Evolutionary conservation across 2,113 vertebrate genomes (phyloP), one percentile per base, ranked within the genome.

Genomic region (Urocynchramus pylzowi): DNA sequence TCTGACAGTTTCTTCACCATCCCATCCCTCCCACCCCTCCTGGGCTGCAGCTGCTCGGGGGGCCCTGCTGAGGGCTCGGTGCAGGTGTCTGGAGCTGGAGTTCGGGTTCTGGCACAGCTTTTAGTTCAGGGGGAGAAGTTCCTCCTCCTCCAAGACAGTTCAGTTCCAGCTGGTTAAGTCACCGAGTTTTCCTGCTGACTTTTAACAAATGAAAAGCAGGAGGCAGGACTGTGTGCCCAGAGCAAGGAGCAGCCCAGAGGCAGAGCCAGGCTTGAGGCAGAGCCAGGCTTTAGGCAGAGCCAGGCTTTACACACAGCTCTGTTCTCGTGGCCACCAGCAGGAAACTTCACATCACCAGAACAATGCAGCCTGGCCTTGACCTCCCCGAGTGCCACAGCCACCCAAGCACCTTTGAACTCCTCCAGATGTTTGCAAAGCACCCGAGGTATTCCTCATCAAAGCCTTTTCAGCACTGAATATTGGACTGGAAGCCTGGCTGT

Each of bases 381-480:
- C 93, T 96, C 96, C 92, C 82, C 50, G 3, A 70, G 95, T 90
- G 91, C 95, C 95, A 91, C 93, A 84, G 95, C 96, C 93, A 97
- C 90, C 96, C 96, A 85, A 68, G 96, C 67, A 91, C 80, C 96
- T 95, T 9, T 94, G 91, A 97, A 80, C 92, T 90, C 37, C 83
- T 97, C 96, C 97, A 98, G 97, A 97, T 97, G 97, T 92, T 76
- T 50, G 64, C 4, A 35, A 64, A 93, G 94, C 92, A 87, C 84
- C 87, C 28, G 64, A 47, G 45, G 78, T 8, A 13, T 60, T 95
- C 69, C 67, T n/a, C 56, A 74, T 54, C 94, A 76, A 82, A 77
- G 91, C 16, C 79, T 77, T 95, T 77, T 67, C 82, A 85, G 39
- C 59, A 6, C 84, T 33, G 49, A 9, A 10, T 4, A 7, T 14